Conservation (phyloP, 2,113 vertebrate genomes). For the Picathartes gymnocephalus region DNA sequence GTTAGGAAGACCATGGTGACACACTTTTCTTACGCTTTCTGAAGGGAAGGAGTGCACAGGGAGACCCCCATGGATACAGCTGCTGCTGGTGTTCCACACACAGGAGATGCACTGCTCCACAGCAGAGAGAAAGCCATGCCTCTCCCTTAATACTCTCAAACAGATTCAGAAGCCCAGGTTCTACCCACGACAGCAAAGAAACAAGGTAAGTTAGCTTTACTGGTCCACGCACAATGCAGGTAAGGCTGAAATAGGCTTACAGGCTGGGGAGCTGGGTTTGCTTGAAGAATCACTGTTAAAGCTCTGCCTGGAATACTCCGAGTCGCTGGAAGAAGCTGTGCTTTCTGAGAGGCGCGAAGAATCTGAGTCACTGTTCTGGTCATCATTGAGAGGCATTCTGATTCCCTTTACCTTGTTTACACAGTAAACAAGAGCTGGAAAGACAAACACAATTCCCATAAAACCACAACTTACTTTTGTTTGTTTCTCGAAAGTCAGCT, state of each 20-base stretch:
- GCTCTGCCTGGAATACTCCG: constrained; percentile 83
- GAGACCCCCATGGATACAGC: neutral
- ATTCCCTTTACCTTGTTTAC: neutral
- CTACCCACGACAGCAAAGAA: neutral
- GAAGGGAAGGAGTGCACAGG: neutral
- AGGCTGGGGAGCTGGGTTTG: constrained; percentile 87
- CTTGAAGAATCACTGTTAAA: constrained; percentile 89
- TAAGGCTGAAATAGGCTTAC: constrained; percentile 71
- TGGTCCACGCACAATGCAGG: neutral
- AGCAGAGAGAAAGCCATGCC: neutral
- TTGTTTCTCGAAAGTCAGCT: neutral
- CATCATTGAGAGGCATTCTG: constrained; percentile 87
- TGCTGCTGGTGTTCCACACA: neutral
- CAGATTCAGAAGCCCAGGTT: neutral
- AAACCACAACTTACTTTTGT: neutral
- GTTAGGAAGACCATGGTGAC: neutral
- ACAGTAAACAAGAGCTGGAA: constrained; percentile 42
- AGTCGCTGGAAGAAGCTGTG: constrained; percentile 80
- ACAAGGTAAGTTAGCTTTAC: neutral
- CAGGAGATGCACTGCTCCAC: neutral
- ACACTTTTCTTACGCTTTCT: constrained; percentile 12
- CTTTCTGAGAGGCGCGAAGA: constrained; percentile 81
- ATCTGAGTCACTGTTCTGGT: constrained; percentile 83
- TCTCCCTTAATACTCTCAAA: neutral
- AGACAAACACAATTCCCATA: neutral